A percentile compares a stretch with the other conserved stretches of the same genome.
These are phyloP conservation scores for Platycercus adscitus DNA, from an alignment of 2,113 vertebrate genomes.

Conservation along the genomic window DNA sequence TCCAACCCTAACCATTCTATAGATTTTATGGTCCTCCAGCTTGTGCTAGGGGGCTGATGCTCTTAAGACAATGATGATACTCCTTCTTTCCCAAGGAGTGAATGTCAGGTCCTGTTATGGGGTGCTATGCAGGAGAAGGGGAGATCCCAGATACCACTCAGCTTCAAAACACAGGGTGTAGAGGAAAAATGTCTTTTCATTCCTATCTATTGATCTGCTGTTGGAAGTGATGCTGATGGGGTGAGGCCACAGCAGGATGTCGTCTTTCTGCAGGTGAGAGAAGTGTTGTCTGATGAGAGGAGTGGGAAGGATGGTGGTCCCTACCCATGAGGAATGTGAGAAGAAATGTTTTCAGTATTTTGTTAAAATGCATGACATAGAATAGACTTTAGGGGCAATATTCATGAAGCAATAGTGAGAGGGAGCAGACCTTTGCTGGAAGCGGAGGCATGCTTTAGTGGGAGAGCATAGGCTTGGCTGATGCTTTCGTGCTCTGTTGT, in stretches of 20 bases:
- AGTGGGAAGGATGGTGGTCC: accelerated
- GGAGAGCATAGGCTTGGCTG: accelerated
- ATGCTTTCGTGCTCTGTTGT: not conserved
- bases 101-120: not conserved
- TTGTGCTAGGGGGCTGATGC: not conserved
- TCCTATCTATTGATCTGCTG: not conserved
- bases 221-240: not conserved
- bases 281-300: not conserved
- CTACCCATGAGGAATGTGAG: not conserved
- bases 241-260: not conserved
- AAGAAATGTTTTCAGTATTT: not conserved
- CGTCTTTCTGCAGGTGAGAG: not conserved
- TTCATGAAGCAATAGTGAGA: not conserved
- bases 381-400: not conserved
- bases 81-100: not conserved
- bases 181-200: not conserved
- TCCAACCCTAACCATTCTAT: not conserved
- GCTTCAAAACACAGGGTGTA: not conserved
- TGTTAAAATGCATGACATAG: not conserved
- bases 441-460: not conserved
- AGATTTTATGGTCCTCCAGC: not conserved
- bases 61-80: not conserved
- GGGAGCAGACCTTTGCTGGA: not conserved
- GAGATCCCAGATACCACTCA: not conserved
- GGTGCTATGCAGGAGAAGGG: not conserved